phyloP scores from a whole-genome alignment of 2,888 invertebrate species.

The Anaspis maculata region DNA sequence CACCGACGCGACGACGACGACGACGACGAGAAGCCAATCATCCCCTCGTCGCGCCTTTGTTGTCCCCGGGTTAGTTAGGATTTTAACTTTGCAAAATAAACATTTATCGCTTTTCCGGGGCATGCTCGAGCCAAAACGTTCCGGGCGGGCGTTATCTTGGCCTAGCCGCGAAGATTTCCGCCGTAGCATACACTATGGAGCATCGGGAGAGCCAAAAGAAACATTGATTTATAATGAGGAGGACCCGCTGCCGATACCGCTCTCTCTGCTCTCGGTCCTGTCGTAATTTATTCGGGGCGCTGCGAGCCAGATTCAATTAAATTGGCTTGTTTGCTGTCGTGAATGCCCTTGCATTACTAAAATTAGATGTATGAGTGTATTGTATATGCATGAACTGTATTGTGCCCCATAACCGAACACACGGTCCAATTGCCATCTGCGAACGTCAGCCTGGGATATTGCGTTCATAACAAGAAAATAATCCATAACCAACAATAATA shows the following conservation, averaged over 20 bases:
- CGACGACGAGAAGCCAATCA: no score
- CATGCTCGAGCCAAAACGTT: no score
- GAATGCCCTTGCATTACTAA: constrained; percentile 32
- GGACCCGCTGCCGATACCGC: neutral
- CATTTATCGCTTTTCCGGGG: constrained; percentile 19
- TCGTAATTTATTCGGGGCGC: constrained; percentile 32
- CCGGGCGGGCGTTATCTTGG: no score
- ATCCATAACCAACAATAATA: no score
- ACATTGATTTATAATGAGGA: neutral
- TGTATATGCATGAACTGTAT: constrained; percentile 28
- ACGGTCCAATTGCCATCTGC: constrained; percentile 24
- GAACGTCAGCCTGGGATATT: constrained; percentile 13
- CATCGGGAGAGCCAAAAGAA: no score
- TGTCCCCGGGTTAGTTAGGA: constrained; percentile 13
- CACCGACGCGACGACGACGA: no score
- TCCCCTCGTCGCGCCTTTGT: constrained; percentile 26
- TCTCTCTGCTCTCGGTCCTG: neutral
- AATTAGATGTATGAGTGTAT: constrained; percentile 36
- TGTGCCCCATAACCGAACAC: constrained; percentile 21
- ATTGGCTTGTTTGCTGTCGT: constrained; percentile 34
- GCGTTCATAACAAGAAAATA: constrained; percentile 3
- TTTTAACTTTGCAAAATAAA: no score
- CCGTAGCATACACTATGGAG: no score
- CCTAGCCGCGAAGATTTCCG: no score
- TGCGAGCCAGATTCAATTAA: constrained; percentile 36